These are phyloP conservation scores for Andrena cerasifolii DNA, from an alignment of 1,140 invertebrate species.

Conservation along the genomic window DNA sequence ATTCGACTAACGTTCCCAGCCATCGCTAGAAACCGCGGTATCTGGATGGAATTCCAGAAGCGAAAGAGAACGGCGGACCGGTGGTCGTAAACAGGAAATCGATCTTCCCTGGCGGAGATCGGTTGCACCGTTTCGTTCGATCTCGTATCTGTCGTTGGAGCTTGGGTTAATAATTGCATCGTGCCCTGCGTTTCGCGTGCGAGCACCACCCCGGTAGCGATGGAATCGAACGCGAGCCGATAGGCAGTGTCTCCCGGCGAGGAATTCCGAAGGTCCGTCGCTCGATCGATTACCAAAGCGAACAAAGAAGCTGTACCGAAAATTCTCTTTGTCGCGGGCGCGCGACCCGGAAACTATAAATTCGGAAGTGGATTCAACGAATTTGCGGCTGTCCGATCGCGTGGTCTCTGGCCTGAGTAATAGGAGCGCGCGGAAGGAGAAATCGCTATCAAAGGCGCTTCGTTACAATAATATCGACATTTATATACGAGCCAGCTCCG, in stretches of 20 bases:
- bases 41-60: slow-evolving; percentile 19
- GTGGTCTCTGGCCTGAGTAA: slow-evolving; percentile 19
- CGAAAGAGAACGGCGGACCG: slow-evolving; percentile 51
- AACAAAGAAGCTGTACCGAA: not conserved
- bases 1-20: slow-evolving; percentile 11
- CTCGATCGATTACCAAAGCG: not conserved
- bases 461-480: slow-evolving; percentile 77
- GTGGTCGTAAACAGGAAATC: slow-evolving; percentile 66
- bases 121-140: slow-evolving; percentile 68
- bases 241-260: no score
- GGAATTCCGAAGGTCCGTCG: no score
- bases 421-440: slow-evolving; percentile 62
- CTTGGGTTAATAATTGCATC: slow-evolving; percentile 59
- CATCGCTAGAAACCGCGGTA: slow-evolving; percentile 13
- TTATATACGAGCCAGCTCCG: slow-evolving; percentile 69
- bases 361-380: slow-evolving; percentile 31
- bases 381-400: slow-evolving; percentile 35
- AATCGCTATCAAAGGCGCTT: slow-evolving; percentile 71
- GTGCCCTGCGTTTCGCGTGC: slow-evolving; percentile 23
- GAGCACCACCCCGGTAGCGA: not conserved
- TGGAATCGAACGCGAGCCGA: not conserved
- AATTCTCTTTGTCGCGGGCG: slow-evolving; percentile 2
- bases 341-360: slow-evolving; percentile 34
- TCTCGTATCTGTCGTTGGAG: slow-evolving; percentile 45
- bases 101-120: slow-evolving; percentile 69